phyloP scores from a whole-genome alignment of 1,140 invertebrate genomes.

The Drosophila watanabei region DNA sequence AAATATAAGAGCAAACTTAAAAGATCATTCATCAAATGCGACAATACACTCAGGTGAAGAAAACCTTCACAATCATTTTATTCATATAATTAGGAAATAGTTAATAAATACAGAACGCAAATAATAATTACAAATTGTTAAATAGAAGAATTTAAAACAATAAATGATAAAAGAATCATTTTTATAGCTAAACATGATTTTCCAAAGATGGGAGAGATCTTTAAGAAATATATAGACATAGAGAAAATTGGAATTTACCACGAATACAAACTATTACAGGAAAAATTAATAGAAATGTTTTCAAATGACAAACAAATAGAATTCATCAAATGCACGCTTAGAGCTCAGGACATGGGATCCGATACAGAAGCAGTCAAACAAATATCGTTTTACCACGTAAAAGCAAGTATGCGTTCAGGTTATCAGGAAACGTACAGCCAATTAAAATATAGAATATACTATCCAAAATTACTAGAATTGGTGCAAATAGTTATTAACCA shows the following conservation, averaged over 20 bases:
- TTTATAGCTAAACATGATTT: conserved; percentile 4
- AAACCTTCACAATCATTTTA: conserved; percentile 12
- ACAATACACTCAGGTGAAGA: conserved; percentile 11
- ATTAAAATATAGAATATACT: conserved; percentile 23
- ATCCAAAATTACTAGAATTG: conserved; percentile 29
- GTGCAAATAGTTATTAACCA: conserved; percentile 30
- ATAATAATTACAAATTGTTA: conserved; percentile 8
- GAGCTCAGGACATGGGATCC: too few relatives aligned
- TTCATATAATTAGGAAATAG: conserved; percentile 8
- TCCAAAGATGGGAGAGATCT: conserved; percentile 17
- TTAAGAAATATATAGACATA: neutral
- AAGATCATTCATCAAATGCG: neutral
- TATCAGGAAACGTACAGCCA: neutral
- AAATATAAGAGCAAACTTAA: conserved; percentile 4
- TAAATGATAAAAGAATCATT: conserved; percentile 6
- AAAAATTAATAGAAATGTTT: too few relatives aligned
- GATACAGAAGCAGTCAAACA: too few relatives aligned
- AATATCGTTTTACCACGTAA: too few relatives aligned
- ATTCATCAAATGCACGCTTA: too few relatives aligned
- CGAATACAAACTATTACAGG: too few relatives aligned
- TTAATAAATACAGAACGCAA: conserved; percentile 9
- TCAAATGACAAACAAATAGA: too few relatives aligned
- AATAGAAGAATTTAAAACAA: conserved; percentile 8
- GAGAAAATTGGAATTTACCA: too few relatives aligned
- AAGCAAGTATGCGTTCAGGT: too few relatives aligned